Evolutionary conservation across 2,113 vertebrate genomes (phyloP).

Genomic region (Eolophus roseicapilla): DNA sequence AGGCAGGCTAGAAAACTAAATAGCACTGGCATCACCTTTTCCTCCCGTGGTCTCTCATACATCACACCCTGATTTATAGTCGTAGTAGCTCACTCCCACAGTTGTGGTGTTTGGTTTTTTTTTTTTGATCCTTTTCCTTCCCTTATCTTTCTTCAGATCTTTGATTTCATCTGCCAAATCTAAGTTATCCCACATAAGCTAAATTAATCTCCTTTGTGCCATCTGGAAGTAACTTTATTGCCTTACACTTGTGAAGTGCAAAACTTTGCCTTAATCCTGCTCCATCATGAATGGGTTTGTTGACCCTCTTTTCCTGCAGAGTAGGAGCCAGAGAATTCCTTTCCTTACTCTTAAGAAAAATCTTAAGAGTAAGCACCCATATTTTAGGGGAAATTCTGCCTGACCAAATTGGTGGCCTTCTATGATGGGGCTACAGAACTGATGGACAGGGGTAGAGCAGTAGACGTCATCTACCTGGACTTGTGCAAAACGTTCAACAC

Average conservation of each 20-base stretch:
- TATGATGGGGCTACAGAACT: no score
- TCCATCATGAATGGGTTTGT: neutral
- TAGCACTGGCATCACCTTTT: neutral
- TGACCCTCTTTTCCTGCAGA: neutral
- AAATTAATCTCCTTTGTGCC: neutral
- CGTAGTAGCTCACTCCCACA: accelerated
- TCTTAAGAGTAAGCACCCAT: neutral
- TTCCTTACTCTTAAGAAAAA: neutral
- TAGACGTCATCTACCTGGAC: no score
- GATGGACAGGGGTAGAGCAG: no score
- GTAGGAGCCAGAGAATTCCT: neutral
- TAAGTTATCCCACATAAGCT: neutral
- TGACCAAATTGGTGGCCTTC: no score
- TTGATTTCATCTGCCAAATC: neutral
- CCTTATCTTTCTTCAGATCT: neutral
- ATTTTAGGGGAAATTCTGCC: no score
- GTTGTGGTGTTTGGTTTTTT: neutral
- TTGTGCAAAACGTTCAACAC: no score
- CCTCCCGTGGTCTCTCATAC: neutral
- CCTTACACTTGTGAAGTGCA: neutral
- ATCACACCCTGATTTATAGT: neutral
- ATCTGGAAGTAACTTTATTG: neutral
- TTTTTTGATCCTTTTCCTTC: neutral
- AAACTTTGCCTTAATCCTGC: neutral
- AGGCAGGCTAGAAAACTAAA: neutral